These are phyloP conservation scores for Gnatocerus cornutus DNA, from an alignment of 2,888 invertebrate species.

Conservation along the genomic window DNA sequence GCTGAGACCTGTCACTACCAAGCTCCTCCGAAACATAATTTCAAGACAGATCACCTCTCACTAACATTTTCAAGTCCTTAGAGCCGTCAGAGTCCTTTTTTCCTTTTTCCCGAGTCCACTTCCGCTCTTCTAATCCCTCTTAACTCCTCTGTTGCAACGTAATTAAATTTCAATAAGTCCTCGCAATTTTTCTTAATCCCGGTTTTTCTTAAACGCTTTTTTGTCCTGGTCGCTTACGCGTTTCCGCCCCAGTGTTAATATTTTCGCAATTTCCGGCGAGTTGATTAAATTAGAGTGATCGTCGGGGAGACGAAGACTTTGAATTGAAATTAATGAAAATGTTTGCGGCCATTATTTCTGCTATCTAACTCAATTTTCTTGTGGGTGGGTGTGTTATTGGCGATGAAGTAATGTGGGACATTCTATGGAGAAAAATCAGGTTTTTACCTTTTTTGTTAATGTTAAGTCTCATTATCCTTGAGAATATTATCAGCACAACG, in stretches of 20 bases:
- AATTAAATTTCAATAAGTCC: slow-evolving; percentile 12
- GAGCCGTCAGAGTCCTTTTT: too few species aligned
- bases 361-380: too few species aligned
- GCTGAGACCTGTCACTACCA: background rate
- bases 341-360: background rate
- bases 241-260: slow-evolving; percentile 4
- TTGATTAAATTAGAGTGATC: background rate
- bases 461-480: background rate
- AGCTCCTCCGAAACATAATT: background rate
- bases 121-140: background rate
- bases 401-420: background rate
- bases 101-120: background rate
- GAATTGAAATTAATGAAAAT: slow-evolving; percentile 8
- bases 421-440: background rate
- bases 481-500: background rate
- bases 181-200: slow-evolving; percentile 1
- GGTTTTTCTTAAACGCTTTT: background rate
- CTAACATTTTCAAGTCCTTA: too few species aligned
- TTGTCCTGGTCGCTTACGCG: background rate
- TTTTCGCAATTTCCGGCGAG: slow-evolving; percentile 4
- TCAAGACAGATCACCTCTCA: too few species aligned
- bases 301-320: background rate
- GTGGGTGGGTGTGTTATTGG: background rate
- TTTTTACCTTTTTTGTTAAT: background rate
- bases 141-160: background rate